Percentiles rank a stretch among this genome's conserved stretches.
Evolutionary conservation across 2,888 invertebrate species (phyloP).

Genomic region (Lypha dubia): DNA sequence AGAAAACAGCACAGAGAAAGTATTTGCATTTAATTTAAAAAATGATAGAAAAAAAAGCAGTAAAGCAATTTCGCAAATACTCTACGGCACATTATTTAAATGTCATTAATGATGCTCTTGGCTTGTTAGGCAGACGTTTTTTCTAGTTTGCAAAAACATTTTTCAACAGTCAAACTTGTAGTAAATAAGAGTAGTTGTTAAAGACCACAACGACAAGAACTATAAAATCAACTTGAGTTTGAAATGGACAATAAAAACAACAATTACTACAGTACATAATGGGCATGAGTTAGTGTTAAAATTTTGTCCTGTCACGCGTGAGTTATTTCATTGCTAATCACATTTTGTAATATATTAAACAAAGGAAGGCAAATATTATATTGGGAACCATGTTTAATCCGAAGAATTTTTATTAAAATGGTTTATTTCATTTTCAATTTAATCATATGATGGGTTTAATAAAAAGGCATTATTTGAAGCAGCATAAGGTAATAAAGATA

Average conservation of each 20-base stretch:
- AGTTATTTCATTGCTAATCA: no score
- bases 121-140: slow-evolving; percentile 3
- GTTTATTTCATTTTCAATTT: no score
- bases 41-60: not conserved
- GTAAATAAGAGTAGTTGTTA: slow-evolving; percentile 1
- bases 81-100: slow-evolving; percentile 32
- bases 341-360: no score
- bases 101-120: slow-evolving; percentile 51
- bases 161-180: not conserved
- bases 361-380: no score
- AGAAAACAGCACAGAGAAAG: not conserved
- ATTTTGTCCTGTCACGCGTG: not conserved
- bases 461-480: no score
- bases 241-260: slow-evolving; percentile 40
- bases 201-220: slow-evolving; percentile 22
- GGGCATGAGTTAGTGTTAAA: not conserved
- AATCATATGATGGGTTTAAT: no score
- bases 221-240: slow-evolving; percentile 16
- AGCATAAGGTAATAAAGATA: no score
- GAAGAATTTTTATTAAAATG: no score
- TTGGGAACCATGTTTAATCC: no score
- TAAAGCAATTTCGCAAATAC: slow-evolving; percentile 8
- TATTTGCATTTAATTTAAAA: slow-evolving; percentile 12
- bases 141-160: not conserved
- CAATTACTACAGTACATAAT: not conserved